Percentiles rank a stretch among this genome's conserved stretches.
These are phyloP conservation scores for Gadus macrocephalus DNA, from an alignment of 2,113 vertebrate genomes.

Conservation along the genomic window DNA sequence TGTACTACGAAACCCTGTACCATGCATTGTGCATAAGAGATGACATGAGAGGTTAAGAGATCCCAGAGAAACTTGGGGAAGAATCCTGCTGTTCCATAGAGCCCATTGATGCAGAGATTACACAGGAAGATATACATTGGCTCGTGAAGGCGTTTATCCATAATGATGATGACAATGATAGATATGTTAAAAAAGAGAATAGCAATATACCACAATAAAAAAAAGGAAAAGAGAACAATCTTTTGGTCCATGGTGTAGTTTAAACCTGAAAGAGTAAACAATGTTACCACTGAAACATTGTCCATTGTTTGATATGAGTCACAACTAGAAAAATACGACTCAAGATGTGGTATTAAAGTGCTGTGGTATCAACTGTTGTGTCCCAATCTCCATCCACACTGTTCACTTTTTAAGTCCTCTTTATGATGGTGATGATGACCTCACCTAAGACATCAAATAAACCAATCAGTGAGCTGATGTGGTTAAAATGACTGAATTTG, in stretches of 20 bases:
- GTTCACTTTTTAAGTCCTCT: background rate
- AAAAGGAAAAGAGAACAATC: background rate
- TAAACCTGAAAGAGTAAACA: constrained; percentile 5
- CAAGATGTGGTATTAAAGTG: background rate
- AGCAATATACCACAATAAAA: background rate
- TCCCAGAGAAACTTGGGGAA: constrained; percentile 19
- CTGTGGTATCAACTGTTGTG: background rate
- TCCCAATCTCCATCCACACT: background rate
- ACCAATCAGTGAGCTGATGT: background rate
- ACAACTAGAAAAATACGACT: background rate
- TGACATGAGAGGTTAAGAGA: constrained; percentile 1
- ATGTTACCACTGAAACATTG: background rate
- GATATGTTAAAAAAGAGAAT: background rate
- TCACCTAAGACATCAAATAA: background rate
- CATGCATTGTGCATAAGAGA: constrained; percentile 19
- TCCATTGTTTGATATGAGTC: background rate
- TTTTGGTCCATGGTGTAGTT: background rate
- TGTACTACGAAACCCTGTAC: constrained; percentile 17
- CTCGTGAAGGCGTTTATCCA: constrained; percentile 27
- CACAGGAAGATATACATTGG: constrained; percentile 31
- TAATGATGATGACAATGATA: constrained; percentile 17
- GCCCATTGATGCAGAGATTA: constrained; percentile 15
- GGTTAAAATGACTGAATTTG: too few relatives aligned
- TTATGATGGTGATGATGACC: background rate
- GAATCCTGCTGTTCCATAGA: constrained; percentile 27